phyloP scores from a whole-genome alignment of 2,113 vertebrate species.

The Mirounga angustirostris region DNA sequence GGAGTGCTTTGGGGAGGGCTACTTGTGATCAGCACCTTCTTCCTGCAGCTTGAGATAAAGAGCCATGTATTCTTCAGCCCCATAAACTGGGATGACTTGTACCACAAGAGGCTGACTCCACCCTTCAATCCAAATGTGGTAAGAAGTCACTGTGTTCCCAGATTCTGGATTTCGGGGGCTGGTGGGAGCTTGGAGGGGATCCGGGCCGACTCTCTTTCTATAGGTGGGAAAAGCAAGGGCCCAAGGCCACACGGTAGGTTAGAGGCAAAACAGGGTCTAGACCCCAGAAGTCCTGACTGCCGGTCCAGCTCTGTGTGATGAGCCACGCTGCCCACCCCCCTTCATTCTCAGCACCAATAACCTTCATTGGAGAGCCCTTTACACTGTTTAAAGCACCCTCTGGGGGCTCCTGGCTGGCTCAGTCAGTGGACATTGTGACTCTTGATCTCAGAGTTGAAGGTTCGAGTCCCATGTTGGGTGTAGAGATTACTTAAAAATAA shows the following conservation, averaged over 20 bases:
- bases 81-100: conserved; percentile 98
- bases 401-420: background rate
- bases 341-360: background rate
- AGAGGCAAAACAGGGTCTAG: background rate
- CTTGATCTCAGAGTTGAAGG: background rate
- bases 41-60: conserved; percentile 95
- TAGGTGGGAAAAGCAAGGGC: background rate
- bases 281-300: background rate
- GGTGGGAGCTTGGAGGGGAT: background rate
- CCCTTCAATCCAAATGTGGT: conserved; percentile 99
- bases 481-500: background rate
- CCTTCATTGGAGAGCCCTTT: background rate
- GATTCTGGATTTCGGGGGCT: background rate
- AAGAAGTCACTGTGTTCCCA: conserved; percentile 79
- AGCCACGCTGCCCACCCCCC: background rate
- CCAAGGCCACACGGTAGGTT: background rate
- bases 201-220: background rate
- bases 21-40: conserved; percentile 66
- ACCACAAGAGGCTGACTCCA: conserved; percentile 96
- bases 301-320: background rate
- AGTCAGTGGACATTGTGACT: background rate
- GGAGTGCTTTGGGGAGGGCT: too few relatives aligned
- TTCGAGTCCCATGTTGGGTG: background rate
- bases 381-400: background rate
- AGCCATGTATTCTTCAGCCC: conserved; percentile 95